Base-by-base conservation (phyloP, 1,140 invertebrate genomes). In the Chironomus striatipennis region DNA sequence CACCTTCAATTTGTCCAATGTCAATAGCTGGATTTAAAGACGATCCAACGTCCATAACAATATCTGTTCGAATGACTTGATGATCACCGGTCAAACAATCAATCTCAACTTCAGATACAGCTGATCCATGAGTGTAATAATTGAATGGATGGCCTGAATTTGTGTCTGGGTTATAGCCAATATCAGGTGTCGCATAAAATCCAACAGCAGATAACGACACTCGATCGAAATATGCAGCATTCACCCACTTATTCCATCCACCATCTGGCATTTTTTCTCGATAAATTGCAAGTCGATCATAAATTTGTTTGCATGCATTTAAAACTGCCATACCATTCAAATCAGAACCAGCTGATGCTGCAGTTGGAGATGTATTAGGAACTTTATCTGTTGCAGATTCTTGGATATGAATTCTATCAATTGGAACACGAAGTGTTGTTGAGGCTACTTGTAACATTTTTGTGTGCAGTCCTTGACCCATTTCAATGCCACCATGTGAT, bases 1-100 rank as follows among this genome's bases (percentile, higher is more conserved):
- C 96, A 42, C 96, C 96, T 85, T 98, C 96, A 24, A 98, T 90
- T 85, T 98, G 96, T 0, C 96, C 96, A 79, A 98, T 93, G 78
- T 98, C 96, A 77, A 98, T 96, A 0, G 95, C 95, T 24, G 96
- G 96, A 85, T 98, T 98, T 42, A 98, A 83, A 84, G 94, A 97
- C 75, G 93, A 89, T 18, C 88, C 88, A 74, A 98, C 85, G 84
- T 98, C 96, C 96, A 98, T 98, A 0, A 98, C 94, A 78, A 98
- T 98, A 79, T 98, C 93, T 2, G 92, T 93, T 80, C 90, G 87
- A 70, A 95, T 79, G 7, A 97, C 90, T 83, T 92, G 88, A 81
- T 96, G 93, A 79, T 96, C 93, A 67, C 93, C 94, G 42, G 93
- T 95, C 0, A 96, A 84, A 79, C 92, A 94, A 82, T 96, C 94